Base-by-base conservation (phyloP, 2,113 vertebrate genomes). In the Scomber scombrus region DNA sequence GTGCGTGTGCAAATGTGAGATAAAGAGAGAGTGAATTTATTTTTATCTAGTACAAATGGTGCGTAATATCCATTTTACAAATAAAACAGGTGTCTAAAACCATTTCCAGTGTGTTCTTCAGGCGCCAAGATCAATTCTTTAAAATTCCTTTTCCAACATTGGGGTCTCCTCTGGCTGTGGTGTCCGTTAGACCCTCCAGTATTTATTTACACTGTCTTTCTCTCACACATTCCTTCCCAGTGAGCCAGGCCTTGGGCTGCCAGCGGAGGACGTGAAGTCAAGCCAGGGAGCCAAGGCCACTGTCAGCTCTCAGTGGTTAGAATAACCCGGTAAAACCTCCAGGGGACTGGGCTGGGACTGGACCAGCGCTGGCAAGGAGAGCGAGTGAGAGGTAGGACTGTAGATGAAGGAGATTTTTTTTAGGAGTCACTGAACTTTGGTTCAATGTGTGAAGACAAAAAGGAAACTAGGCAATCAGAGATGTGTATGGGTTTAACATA, bases 191-290 rank as follows among this genome's bases (percentile, higher is more conserved):
- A 60, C 64, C 52, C 64, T 56, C 51, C 77, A 69, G 93, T 96
- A 96, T 97, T 96, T 97, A 97, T 98, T 97, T 97, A 95, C 93
- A 94, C 95, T 96, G 94, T 95, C 94, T 96, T 94, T 96, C 95
- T 94, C 89, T 94, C 95, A 97, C 88, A 94, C 96, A 97, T 99
- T 97, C 95, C 97, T 98, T 97, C 97, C 95, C 94, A 96, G 80
- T 97, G 96, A 97, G 94, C 91, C 81, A 75, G 84, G 89, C 92
- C 85, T 89, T 90, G 90, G 93, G 93, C 93, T 95, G 93, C 94
- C 95, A 94, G 95, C 91, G 92, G 91, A 93, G 93, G 94, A 95
- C 95, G 95, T 93, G 61, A 71, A 77, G 95, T 93, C 93, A 95
- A 94, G 93, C 90, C 89, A 63, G 29, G 90, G 68, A 94, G 92